Evolutionary conservation across 2,113 vertebrate species (phyloP).

Genomic region (Stictonetta naevosa): DNA sequence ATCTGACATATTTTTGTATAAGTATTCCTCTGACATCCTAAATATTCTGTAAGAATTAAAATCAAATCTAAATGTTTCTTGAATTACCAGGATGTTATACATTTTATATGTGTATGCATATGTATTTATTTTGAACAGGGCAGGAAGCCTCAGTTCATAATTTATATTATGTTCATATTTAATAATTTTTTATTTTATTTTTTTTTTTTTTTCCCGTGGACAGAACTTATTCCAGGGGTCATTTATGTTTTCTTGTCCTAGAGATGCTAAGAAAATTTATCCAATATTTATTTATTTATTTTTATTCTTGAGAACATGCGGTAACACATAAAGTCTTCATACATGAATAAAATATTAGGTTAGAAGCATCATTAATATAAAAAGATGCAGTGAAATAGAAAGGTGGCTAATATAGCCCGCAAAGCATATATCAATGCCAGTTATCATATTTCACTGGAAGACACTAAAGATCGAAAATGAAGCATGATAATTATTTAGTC

Average conservation of each 20-base stretch:
- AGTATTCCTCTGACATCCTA: background rate
- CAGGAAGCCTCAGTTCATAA: background rate
- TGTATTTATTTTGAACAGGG: background rate
- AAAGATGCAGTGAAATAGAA: slow-evolving; percentile 65
- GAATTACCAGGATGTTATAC: background rate
- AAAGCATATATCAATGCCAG: slow-evolving; percentile 65
- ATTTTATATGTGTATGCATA: background rate
- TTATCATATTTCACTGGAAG: slow-evolving; percentile 65
- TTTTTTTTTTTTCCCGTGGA: background rate
- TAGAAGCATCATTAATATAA: slow-evolving; percentile 67
- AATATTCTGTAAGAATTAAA: background rate
- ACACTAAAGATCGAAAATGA: slow-evolving; percentile 64
- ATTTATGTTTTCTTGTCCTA: background rate
- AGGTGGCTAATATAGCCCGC: slow-evolving; percentile 67
- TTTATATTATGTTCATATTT: too few relatives aligned
- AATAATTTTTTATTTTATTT: background rate
- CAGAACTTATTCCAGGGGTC: background rate
- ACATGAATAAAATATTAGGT: slow-evolving; percentile 74
- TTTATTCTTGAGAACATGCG: slow-evolving; percentile 39
- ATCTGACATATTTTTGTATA: background rate
- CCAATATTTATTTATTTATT: slow-evolving; percentile 27
- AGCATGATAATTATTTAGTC: slow-evolving; percentile 72
- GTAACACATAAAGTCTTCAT: slow-evolving; percentile 59
- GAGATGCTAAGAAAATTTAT: background rate
- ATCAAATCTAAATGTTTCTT: background rate